These are phyloP conservation scores for Pseudorectes ferrugineus DNA, from an alignment of 2,113 vertebrate species.

Conservation along the genomic window DNA sequence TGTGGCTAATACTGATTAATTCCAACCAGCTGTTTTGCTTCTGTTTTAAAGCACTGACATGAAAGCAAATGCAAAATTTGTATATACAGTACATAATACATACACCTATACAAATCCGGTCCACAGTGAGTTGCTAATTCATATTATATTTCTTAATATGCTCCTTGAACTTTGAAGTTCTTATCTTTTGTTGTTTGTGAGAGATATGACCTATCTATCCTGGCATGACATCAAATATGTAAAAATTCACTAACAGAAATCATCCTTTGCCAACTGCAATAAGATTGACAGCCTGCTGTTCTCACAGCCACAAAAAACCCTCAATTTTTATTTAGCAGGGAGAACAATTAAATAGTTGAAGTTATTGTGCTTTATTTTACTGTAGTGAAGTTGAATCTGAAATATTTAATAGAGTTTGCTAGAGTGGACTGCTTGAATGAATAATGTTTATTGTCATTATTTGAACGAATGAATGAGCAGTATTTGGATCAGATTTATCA, in stretches of 20 bases:
- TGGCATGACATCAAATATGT: background rate
- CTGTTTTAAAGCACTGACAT: background rate
- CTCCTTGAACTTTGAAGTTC: background rate
- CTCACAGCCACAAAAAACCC: background rate
- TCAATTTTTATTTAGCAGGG: background rate
- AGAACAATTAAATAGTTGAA: background rate
- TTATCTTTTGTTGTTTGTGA: background rate
- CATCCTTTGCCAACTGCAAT: background rate
- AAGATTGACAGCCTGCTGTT: background rate
- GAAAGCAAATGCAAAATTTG: background rate
- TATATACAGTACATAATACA: background rate
- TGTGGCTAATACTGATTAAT: background rate
- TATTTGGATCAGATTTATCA: background rate
- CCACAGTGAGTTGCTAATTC: background rate
- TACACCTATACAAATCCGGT: background rate
- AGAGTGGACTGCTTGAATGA: background rate
- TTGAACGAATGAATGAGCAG: background rate
- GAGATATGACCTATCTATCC: background rate
- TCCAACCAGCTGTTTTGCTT: background rate
- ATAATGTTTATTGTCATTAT: background rate
- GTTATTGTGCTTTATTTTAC: background rate
- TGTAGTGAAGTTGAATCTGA: background rate
- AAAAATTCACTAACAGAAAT: background rate
- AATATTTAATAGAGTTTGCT: background rate
- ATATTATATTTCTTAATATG: background rate